A percentile compares a stretch with the other conserved stretches of the same genome.
These are phyloP conservation scores for Sylvilagus floridanus DNA, from an alignment of 2,797 vertebrate species.

Conservation along the genomic window DNA sequence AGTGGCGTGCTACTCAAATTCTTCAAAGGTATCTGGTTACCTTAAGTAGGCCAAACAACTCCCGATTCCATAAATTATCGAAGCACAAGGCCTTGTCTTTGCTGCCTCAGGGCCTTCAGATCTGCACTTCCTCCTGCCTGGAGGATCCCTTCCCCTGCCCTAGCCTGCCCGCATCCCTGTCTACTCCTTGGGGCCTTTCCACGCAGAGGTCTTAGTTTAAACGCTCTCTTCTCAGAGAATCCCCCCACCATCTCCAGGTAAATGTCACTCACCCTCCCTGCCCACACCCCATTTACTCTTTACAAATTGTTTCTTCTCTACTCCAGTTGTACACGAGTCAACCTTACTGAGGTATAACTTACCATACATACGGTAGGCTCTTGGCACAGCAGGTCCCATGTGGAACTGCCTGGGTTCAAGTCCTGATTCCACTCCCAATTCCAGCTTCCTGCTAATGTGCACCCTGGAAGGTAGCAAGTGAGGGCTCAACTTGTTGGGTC, in stretches of 20 bases:
- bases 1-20: not conserved
- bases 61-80: too few species aligned
- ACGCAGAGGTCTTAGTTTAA: not conserved
- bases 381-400: too few species aligned
- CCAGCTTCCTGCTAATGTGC: too few species aligned
- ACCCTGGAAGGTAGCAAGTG: too few species aligned
- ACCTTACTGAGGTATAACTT: not conserved
- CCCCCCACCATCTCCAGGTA: not conserved
- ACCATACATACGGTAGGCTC: not conserved
- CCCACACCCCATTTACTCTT: not conserved
- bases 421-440: too few species aligned
- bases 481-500: too few species aligned
- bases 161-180: not conserved
- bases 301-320: not conserved
- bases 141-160: not conserved
- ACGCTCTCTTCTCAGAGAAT: not conserved
- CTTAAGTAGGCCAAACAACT: not conserved
- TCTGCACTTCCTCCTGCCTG: not conserved
- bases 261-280: not conserved
- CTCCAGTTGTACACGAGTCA: not conserved
- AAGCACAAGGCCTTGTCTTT: slow-evolving; percentile 23
- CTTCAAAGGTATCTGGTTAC: not conserved
- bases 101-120: not conserved
- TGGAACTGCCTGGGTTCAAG: too few species aligned
- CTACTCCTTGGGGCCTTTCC: not conserved